Base-by-base conservation (phyloP, 2,888 invertebrate species). In the Hybos culiciformis region DNA sequence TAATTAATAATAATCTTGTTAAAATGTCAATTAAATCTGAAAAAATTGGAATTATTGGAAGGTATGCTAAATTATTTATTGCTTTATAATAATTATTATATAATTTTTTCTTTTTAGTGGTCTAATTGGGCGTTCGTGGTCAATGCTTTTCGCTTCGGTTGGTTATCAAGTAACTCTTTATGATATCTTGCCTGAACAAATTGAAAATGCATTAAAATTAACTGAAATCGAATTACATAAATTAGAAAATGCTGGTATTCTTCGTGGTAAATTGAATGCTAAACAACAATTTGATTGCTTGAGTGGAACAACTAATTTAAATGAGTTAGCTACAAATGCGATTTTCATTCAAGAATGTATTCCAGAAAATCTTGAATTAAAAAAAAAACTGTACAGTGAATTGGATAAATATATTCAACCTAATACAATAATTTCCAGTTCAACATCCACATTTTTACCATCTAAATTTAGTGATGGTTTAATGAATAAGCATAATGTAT, bases 41-140 rank as follows among this genome's bases (percentile, higher is more conserved):
- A 65, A 82, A 80, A 68, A 75, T 83, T 52, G 82, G 80, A 50
- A 83, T 83, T 50, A 71, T 83, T 48, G 83, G 83, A 59, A 83
- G 83, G 83, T 83, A 67, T 66, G 53, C 38, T 29, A 4, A 24
- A 41, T 14, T 20, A 20, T 15, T 8, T 23, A 37, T 11, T 20
- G 8, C 17, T 11, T 18, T 5, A 18, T 11, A 21, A 36, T 20
- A 19, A 36, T 39, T 18, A 17, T 36, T 36, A 19, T 15, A 15
- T 14, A 20, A 24, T 34, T 40, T 41, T n/a, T 14, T 36, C 40
- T 34, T 73, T 70, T 38, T 63, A 96, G 94, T 63, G 97, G 97
- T 3, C 70, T 96, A 41, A 94, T 97, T 55, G 97, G 96, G 3
- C 77, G 88, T 43, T 93, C 93, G 55, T 97, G 93, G 92, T 85